Conservation (phyloP, 1,140 invertebrate species). For the Lordiphosa mommai region DNA sequence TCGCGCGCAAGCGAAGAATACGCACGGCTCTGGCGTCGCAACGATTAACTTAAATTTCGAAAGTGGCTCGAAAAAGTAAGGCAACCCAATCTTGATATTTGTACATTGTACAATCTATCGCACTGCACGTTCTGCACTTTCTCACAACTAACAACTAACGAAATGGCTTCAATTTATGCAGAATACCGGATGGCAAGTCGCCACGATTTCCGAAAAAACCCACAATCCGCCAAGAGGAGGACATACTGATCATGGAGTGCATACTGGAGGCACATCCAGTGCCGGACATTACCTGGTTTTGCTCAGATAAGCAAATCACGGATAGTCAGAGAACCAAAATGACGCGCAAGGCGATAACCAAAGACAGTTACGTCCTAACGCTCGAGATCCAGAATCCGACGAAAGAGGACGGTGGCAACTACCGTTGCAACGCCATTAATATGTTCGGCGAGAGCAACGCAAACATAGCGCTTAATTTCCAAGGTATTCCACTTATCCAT, state of each 20-base stretch:
- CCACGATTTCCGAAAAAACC: conserved; percentile 98
- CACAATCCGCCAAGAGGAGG: conserved; percentile 96
- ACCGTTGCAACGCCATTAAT: conserved; percentile 99
- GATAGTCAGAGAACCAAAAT: conserved; percentile 92
- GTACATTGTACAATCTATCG: conserved; percentile 14
- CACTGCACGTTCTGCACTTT: conserved; percentile 5
- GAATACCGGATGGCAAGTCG: conserved; percentile 96
- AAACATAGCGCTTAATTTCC: conserved; percentile 99
- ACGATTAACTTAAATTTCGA: conserved; percentile 98
- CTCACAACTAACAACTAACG: conserved; percentile 26
- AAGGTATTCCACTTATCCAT: conserved; percentile 86
- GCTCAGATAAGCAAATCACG: conserved; percentile 89
- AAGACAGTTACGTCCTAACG: conserved; percentile 94
- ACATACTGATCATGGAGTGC: conserved; percentile 97
- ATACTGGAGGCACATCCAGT: conserved; percentile 95
- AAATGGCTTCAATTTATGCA: conserved; percentile 79
- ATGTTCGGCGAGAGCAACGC: conserved; percentile 99
- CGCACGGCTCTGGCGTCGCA: conserved; percentile 93
- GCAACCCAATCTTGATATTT: conserved; percentile 7
- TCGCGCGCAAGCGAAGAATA: conserved; percentile 94
- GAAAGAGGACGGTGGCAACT: conserved; percentile 97
- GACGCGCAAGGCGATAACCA: conserved; percentile 90
- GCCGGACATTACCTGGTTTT: conserved; percentile 97
- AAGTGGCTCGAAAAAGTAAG: conserved; percentile 93
- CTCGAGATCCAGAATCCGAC: conserved; percentile 96